These are phyloP conservation scores for Colistium nudipinnis DNA, from an alignment of 2,113 vertebrate species.

Conservation along the genomic window DNA sequence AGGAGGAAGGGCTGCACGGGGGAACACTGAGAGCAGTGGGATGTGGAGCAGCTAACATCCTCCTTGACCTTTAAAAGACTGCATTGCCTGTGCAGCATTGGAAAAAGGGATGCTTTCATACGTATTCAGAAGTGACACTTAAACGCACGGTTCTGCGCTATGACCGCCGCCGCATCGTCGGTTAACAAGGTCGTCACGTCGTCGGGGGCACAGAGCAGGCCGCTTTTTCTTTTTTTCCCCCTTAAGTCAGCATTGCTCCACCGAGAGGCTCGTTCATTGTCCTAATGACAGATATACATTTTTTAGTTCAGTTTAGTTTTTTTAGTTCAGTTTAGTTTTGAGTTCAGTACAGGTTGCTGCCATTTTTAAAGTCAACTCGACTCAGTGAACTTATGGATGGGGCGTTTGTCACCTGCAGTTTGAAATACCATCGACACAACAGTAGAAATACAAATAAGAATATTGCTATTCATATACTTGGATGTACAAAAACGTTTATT, in stretches of 20 bases:
- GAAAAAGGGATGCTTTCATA: constrained; percentile 11
- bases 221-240: not conserved
- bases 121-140: constrained; percentile 9
- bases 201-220: not conserved
- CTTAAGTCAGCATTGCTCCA: not conserved
- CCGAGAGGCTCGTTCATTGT: not conserved
- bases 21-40: constrained; percentile 22
- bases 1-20: constrained; percentile 17
- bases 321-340: not conserved
- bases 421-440: too few relatives aligned
- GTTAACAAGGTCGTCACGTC: not conserved
- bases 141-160: not conserved
- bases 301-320: not conserved
- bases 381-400: too few relatives aligned
- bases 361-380: too few relatives aligned
- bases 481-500: too few relatives aligned
- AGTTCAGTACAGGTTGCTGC: too few relatives aligned
- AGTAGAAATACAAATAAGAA: too few relatives aligned
- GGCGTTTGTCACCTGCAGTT: too few relatives aligned
- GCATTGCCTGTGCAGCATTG: constrained; percentile 30
- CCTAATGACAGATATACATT: not conserved
- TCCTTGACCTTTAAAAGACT: constrained; percentile 58
- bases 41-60: constrained; percentile 23
- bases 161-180: not conserved
- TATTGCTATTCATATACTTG: too few relatives aligned